A percentile compares a stretch with the other conserved stretches of the same genome.
phyloP scores from a whole-genome alignment of 2,113 vertebrate species.

The Ailuropoda melanoleuca region DNA sequence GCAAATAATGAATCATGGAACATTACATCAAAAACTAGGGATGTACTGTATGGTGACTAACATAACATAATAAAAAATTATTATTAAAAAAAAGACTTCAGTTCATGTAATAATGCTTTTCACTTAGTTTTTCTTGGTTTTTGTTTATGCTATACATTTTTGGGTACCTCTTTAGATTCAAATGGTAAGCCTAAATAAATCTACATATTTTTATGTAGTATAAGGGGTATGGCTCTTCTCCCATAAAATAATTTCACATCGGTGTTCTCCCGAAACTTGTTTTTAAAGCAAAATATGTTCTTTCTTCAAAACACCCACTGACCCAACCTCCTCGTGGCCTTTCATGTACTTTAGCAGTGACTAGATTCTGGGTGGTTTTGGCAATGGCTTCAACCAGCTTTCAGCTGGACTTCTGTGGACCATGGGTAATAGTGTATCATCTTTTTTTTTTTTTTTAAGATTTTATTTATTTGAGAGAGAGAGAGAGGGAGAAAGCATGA shows the following conservation, averaged over 20 bases:
- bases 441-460: neutral
- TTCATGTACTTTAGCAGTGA: neutral
- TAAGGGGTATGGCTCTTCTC: neutral
- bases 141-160: neutral
- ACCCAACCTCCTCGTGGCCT: neutral
- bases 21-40: too few relatives aligned
- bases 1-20: too few relatives aligned
- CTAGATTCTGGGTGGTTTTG: neutral
- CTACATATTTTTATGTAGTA: neutral
- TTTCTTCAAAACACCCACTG: neutral
- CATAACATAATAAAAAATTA: too few relatives aligned
- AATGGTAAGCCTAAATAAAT: neutral
- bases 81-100: neutral
- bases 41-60: too few relatives aligned
- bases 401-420: neutral
- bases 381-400: neutral
- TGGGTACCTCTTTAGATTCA: neutral
- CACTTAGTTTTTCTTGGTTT: neutral
- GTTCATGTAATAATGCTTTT: neutral
- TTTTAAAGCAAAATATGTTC: neutral
- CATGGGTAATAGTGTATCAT: neutral
- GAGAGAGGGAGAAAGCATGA: neutral
- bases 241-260: neutral
- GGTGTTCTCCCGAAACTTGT: neutral
- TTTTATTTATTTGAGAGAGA: neutral